These are phyloP conservation scores for Coptodon rendalli DNA, from an alignment of 2,113 vertebrate genomes.

Conservation along the genomic window DNA sequence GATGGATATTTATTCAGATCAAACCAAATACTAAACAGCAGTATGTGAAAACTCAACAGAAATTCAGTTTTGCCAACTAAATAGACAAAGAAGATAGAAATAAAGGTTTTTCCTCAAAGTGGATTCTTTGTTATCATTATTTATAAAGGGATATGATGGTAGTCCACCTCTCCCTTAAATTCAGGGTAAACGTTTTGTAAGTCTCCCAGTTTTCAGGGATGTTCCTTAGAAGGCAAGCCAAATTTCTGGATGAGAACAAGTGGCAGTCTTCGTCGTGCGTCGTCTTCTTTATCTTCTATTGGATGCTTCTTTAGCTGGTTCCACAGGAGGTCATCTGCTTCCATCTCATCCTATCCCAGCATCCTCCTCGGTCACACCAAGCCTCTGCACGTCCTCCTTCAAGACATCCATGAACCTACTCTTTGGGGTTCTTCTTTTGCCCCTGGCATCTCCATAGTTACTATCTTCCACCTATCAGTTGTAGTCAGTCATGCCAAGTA, in stretches of 20 bases:
- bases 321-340: not conserved
- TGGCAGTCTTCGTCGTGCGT: not conserved
- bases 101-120: rapidly evolving
- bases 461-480: rapidly evolving
- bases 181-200: not conserved
- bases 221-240: not conserved
- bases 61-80: not conserved
- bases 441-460: not conserved
- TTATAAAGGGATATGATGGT: not conserved
- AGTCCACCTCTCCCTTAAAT: rapidly evolving
- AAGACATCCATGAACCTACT: not conserved
- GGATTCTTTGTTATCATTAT: not conserved
- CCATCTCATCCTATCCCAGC: not conserved
- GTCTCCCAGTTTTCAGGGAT: not conserved
- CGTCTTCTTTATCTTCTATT: not conserved
- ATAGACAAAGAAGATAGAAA: not conserved
- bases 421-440: not conserved
- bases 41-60: not conserved
- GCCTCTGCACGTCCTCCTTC: rapidly evolving
- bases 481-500: not conserved
- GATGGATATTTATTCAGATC: not conserved
- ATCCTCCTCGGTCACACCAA: not conserved
- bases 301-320: not conserved
- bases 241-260: not conserved
- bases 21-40: not conserved